Percentiles rank a stretch among this genome's conserved stretches.
Evolutionary conservation across 2,113 vertebrate species (phyloP).

Genomic region (Poeciliopsis turrubarensis): DNA sequence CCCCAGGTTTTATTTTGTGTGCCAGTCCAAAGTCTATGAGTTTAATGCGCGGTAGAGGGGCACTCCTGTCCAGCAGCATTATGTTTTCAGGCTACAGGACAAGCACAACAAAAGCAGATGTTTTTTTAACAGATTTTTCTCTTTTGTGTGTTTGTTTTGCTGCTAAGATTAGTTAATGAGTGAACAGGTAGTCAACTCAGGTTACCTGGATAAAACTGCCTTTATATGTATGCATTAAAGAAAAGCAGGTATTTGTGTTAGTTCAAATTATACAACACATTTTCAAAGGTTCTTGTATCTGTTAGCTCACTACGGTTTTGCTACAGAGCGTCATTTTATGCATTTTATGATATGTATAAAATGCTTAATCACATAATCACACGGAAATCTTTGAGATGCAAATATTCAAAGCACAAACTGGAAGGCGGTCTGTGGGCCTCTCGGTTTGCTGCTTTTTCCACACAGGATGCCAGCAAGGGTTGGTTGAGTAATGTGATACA

Average conservation of each 20-base stretch:
- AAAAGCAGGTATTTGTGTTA: conserved; percentile 31
- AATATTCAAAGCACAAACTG: background rate
- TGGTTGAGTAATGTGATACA: background rate
- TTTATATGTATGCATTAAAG: conserved; percentile 50
- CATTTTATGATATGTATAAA: background rate
- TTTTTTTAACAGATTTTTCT: conserved; percentile 5
- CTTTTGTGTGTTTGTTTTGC: background rate
- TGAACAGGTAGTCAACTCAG: background rate
- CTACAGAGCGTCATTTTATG: background rate
- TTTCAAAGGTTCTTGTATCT: background rate
- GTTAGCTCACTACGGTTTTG: background rate
- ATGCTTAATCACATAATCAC: too few species aligned
- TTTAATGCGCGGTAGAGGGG: conserved; percentile 90
- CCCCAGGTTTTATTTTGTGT: conserved; percentile 92
- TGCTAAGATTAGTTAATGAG: background rate
- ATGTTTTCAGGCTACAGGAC: conserved; percentile 93
- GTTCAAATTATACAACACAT: background rate
- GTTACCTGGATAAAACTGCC: conserved; percentile 56
- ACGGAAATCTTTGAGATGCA: background rate
- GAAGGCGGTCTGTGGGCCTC: background rate
- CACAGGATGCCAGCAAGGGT: background rate
- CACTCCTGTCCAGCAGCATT: conserved; percentile 94
- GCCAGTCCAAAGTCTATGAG: conserved; percentile 97
- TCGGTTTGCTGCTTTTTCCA: background rate
- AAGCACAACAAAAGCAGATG: conserved; percentile 49